Percentiles rank a stretch among this genome's conserved stretches.
These are phyloP conservation scores for Dryadula phaetusa DNA, from an alignment of 2,888 invertebrate species.

Conservation along the genomic window DNA sequence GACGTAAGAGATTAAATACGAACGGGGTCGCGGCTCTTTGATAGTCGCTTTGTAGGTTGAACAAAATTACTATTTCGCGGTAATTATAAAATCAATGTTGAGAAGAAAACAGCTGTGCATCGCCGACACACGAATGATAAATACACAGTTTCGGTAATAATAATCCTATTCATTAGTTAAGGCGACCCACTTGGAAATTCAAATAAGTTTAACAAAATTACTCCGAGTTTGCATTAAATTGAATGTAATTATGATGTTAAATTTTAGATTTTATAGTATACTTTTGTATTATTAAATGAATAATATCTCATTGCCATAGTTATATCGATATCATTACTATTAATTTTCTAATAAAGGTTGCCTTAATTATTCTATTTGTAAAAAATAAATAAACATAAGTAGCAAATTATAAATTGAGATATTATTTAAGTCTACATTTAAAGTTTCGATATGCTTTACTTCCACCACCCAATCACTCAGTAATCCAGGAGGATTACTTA, in stretches of 20 bases:
- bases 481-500: no score
- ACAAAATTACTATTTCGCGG: neutral
- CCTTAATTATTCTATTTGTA: no score
- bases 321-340: no score
- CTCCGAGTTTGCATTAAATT: constrained; percentile 2
- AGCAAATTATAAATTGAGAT: no score
- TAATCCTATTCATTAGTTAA: constrained; percentile 25
- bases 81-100: constrained; percentile 41
- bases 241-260: neutral
- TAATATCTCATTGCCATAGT: neutral
- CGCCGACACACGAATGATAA: constrained; percentile 13
- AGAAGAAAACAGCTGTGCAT: constrained; percentile 38
- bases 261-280: no score
- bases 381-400: no score
- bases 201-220: constrained; percentile 16
- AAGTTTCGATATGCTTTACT: no score
- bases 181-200: constrained; percentile 17
- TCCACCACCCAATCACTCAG: no score
- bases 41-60: neutral
- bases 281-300: neutral
- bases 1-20: constrained; percentile 15
- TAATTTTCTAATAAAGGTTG: no score
- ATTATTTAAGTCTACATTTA: no score
- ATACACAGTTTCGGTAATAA: constrained; percentile 3
- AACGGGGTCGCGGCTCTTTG: constrained; percentile 14